Percentiles rank a stretch among this genome's conserved stretches.
Evolutionary conservation across 2,113 vertebrate species (phyloP).

Genomic region (Varanus komodoensis): DNA sequence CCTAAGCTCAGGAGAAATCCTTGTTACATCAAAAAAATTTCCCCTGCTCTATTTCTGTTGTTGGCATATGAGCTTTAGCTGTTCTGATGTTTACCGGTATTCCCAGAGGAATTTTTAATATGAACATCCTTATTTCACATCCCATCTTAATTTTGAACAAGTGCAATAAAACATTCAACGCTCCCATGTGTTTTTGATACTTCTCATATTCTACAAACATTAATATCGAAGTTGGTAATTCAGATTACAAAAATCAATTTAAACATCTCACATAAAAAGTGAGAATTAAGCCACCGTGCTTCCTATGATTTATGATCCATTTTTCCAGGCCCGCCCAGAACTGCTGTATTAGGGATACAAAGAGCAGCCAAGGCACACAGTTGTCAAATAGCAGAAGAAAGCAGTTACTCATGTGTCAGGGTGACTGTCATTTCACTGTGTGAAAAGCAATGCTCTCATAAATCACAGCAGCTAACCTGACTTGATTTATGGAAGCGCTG

Average conservation of each 20-base stretch:
- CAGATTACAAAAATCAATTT: background rate
- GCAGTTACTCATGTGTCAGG: background rate
- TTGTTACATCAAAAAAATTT: background rate
- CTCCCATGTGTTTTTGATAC: background rate
- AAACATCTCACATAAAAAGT: background rate
- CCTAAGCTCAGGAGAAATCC: background rate
- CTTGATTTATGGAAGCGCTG: background rate
- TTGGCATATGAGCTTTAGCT: background rate
- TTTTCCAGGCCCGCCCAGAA: background rate
- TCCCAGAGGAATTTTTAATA: background rate
- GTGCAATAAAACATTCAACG: background rate
- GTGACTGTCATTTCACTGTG: background rate
- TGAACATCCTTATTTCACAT: background rate
- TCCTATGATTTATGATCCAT: background rate
- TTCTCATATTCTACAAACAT: background rate
- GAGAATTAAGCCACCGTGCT: background rate
- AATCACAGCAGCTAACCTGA: background rate
- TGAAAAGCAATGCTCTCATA: background rate
- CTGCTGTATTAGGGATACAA: background rate
- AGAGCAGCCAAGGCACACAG: background rate
- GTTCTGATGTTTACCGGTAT: background rate
- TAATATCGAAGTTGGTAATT: background rate
- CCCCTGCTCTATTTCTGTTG: background rate
- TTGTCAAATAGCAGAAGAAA: background rate
- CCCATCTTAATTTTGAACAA: background rate